Conservation (phyloP, 2,797 vertebrate genomes). For the Diceros bicornis region DNA sequence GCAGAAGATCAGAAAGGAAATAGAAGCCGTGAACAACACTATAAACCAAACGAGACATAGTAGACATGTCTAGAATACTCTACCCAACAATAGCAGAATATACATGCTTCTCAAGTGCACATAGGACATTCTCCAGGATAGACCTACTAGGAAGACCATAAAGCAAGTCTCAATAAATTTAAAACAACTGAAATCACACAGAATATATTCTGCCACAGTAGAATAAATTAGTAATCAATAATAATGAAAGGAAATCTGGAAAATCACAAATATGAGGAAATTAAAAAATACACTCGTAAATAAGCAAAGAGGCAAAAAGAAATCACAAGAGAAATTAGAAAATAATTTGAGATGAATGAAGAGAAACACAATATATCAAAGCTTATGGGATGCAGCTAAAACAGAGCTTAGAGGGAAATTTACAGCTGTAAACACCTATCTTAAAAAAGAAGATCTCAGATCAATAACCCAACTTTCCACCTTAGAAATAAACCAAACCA, state of each 20-base stretch:
- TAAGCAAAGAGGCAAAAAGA: not conserved
- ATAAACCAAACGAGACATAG: not conserved
- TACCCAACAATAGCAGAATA: not conserved
- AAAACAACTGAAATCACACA: not conserved
- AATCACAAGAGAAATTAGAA: not conserved
- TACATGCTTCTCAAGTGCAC: not conserved
- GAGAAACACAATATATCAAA: not conserved
- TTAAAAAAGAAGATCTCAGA: not conserved
- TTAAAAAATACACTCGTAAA: not conserved
- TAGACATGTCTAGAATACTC: not conserved
- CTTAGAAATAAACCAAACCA: not conserved
- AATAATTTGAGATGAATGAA: conserved; percentile 9
- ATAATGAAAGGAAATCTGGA: not conserved
- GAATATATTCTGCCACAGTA: not conserved
- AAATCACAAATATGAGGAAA: conserved; percentile 21
- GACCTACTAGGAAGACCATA: not conserved
- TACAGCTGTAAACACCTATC: not conserved
- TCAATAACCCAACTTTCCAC: not conserved
- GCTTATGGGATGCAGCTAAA: not conserved
- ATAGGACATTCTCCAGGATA: not conserved
- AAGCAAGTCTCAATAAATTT: not conserved
- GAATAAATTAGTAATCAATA: not conserved
- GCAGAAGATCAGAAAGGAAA: not conserved
- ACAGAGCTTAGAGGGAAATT: not conserved
- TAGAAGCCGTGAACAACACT: not conserved